Evolutionary conservation across 2,797 vertebrate species (phyloP), one percentile per base, ranked within the genome.

Genomic region (Bovichtus diacanthus): DNA sequence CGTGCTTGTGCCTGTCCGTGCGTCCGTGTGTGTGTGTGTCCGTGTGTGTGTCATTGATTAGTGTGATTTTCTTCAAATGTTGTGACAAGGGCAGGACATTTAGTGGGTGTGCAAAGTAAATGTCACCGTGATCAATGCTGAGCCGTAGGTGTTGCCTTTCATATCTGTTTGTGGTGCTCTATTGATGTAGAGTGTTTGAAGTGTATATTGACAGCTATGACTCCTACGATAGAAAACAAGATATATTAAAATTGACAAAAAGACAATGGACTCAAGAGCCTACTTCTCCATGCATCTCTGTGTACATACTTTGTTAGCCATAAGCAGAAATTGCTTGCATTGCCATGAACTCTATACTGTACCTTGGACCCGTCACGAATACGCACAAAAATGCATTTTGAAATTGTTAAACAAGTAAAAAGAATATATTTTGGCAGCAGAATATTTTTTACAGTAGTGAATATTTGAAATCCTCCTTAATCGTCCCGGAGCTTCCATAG

Each of bases 81-180:
- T 96, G 94, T 93, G 93, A 95, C 93, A 90, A 90, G 92, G 90
- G 89, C 92, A 95, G 93, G 93, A 94, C 93, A 95, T 97, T 96
- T 96, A 94, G 94, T 94, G 95, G 94, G 94, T 93, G 95, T 88
- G 93, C 93, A 95, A 95, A 95, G 96, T 95, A 96, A 98, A 97
- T 96, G 96, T 96, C 96, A 96, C 92, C 70, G 82, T 95, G 96
- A 97, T 97, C 96, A 96, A 96, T 97, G 95, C 88, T 84, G 93
- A 95, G 93, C 94, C 88, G 95, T 95, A 95, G 93, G 92, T 94
- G 91, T 95, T 93, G 91, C 90, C 91, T 95, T 95, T 95, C 94
- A 95, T 92, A 95, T 95, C 90, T 94, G 93, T 94, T 88, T 81
- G 92, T 94, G 94, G 90, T 78, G 72, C 86, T 85, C 21, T 94